Evolutionary conservation across 1,140 invertebrate species (phyloP).

Genomic region (Drosophila virilis): DNA sequence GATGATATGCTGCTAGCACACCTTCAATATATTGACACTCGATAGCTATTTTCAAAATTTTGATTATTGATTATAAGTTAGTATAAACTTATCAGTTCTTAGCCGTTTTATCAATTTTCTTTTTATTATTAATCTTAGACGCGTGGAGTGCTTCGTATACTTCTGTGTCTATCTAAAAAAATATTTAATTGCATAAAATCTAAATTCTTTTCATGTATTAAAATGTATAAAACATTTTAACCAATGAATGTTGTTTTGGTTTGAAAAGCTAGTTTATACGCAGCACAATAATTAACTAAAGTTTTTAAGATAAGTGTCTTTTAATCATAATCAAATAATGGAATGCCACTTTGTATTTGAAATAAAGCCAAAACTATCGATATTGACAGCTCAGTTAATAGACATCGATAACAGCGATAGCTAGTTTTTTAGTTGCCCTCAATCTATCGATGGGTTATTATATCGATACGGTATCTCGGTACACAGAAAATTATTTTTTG

Average conservation of each 20-base stretch:
- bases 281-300: too few relatives aligned
- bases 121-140: too few relatives aligned
- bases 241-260: too few relatives aligned
- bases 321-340: background rate
- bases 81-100: background rate
- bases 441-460: conserved; percentile 26
- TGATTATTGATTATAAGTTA: background rate
- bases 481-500: conserved; percentile 73
- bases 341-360: background rate
- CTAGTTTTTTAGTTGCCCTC: background rate
- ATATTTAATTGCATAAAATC: too few relatives aligned
- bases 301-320: too few relatives aligned
- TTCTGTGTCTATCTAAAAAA: too few relatives aligned
- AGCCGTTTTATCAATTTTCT: background rate
- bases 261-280: too few relatives aligned
- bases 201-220: too few relatives aligned
- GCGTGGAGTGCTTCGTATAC: too few relatives aligned
- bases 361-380: conserved; percentile 11
- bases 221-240: too few relatives aligned
- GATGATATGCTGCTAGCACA: conserved; percentile 1
- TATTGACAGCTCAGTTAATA: background rate
- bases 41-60: background rate
- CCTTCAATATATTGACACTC: background rate
- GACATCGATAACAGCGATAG: conserved; percentile 5
- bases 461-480: conserved; percentile 55